A percentile compares a stretch with the other conserved stretches of the same genome.
phyloP scores from a whole-genome alignment of 2,888 invertebrate genomes.

The Pedicia rivosa region DNA sequence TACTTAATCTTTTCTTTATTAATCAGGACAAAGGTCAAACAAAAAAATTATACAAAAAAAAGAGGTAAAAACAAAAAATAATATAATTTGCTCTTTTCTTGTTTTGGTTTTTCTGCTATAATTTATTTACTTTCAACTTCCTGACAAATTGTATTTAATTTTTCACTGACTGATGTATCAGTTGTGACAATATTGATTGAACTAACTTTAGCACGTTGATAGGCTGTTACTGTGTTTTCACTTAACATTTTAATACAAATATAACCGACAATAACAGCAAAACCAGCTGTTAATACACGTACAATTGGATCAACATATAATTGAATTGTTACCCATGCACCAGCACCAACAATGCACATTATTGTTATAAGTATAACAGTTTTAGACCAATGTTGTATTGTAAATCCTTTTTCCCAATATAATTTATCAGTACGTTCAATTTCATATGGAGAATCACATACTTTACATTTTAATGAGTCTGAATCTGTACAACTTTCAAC shows the following conservation, averaged over 20 bases:
- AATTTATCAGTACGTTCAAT: slow-evolving; percentile 61
- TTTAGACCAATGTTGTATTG: slow-evolving; percentile 68
- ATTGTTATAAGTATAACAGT: slow-evolving; percentile 61
- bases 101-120: not conserved
- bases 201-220: slow-evolving; percentile 78
- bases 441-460: slow-evolving; percentile 69
- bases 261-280: slow-evolving; percentile 67
- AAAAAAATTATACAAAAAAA: not conserved
- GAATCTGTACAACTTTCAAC: slow-evolving; percentile 68
- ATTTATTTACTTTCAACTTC: slow-evolving; percentile 21
- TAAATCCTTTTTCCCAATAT: slow-evolving; percentile 74
- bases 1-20: no score
- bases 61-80: not conserved
- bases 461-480: slow-evolving; percentile 59
- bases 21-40: not conserved
- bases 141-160: slow-evolving; percentile 28
- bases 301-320: slow-evolving; percentile 60
- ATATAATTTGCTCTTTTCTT: not conserved
- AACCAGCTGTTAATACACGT: slow-evolving; percentile 64
- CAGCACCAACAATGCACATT: slow-evolving; percentile 61
- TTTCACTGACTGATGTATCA: slow-evolving; percentile 18
- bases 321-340: slow-evolving; percentile 66
- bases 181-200: slow-evolving; percentile 56
- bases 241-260: slow-evolving; percentile 76
- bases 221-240: slow-evolving; percentile 76